Evolutionary conservation across 2,797 vertebrate genomes (phyloP), one percentile per base, ranked within the genome.

Genomic region (Rhincodon typus): DNA sequence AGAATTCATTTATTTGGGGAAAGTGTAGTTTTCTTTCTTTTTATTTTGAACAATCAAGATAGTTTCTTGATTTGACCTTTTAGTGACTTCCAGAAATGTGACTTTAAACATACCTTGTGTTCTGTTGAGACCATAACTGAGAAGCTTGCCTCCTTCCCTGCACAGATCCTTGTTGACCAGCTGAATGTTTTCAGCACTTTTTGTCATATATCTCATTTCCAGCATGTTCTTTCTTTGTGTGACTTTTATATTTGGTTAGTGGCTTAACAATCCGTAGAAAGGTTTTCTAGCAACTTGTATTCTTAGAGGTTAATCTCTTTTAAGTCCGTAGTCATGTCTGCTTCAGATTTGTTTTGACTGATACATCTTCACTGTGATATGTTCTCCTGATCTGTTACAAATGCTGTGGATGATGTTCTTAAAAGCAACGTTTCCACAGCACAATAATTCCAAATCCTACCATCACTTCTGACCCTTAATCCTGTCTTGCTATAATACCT

Each of bases 361-460:
- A 38, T 72, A 23, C 69, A 94, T 70, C 67, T 94, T 94, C 67
- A 25, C 91, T 46, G 15, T 94, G 91, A 42, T 66, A 42, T 69
- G 66, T 93, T 66, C 62, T 94, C 67, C 12, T 94, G 93, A 94
- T 94, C 42, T 27, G 66, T 72, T 94, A 94, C 93, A 94, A 72
- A 94, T 53, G 96, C 95, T 0, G 12, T 50, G 96, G 96, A 95
- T 95, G 96, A 96, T 96, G 96, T 46, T 97, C 95, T 96, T 96
- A 96, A 96, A 97, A 96, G 27, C 96, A 96, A 67, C 96, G 95
- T 95, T 95, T 88, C 96, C 74, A 96, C 97, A 96, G 94, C 42
- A 95, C 96, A 97, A 95, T 96, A 96, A 96, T 96, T 96, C 1
- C 70, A 96, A 96, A 96, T 67, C 97, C 97, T 95, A 23, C 96